Percentiles rank a stretch among this genome's conserved stretches.
Conservation (phyloP, 2,888 invertebrate genomes). For the Dendrolimus pini region DNA sequence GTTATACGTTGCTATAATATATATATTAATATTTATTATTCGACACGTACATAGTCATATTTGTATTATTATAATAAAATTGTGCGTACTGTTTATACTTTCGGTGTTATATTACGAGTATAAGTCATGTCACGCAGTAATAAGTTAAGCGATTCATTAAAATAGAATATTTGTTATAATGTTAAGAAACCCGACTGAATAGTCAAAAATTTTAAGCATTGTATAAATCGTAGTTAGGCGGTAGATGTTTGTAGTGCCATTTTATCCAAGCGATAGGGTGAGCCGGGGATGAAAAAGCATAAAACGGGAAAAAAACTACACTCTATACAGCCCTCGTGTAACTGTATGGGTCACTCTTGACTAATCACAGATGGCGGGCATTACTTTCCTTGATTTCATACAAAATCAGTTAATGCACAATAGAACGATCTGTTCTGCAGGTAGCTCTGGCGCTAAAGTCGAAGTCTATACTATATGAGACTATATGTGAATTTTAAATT, state of each 20-base stretch:
- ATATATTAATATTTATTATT: neutral
- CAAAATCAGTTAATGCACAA: too few species aligned
- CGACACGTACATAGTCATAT: neutral
- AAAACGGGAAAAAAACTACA: too few species aligned
- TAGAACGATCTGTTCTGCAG: too few species aligned
- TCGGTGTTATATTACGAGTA: conserved; percentile 12
- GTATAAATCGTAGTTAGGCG: conserved; percentile 48
- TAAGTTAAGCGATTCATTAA: conserved; percentile 22
- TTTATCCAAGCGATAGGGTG: conserved; percentile 24
- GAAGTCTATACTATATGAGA: too few species aligned
- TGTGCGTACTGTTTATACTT: neutral
- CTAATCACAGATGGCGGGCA: too few species aligned
- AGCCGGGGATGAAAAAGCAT: too few species aligned
- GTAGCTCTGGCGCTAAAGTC: too few species aligned
- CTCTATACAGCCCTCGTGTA: too few species aligned
- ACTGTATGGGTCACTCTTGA: too few species aligned
- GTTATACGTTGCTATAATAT: neutral
- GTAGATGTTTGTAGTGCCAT: conserved; percentile 44
- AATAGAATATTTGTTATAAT: conserved; percentile 40
- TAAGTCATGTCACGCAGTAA: conserved; percentile 17
- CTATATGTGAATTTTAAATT: too few species aligned
- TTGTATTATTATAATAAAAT: neutral
- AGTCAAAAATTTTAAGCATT: conserved; percentile 70
- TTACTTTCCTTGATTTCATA: too few species aligned
- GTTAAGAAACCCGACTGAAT: conserved; percentile 73